Evolutionary conservation across 1,140 invertebrate genomes (phyloP).

Genomic region (Babylonia areolata): DNA sequence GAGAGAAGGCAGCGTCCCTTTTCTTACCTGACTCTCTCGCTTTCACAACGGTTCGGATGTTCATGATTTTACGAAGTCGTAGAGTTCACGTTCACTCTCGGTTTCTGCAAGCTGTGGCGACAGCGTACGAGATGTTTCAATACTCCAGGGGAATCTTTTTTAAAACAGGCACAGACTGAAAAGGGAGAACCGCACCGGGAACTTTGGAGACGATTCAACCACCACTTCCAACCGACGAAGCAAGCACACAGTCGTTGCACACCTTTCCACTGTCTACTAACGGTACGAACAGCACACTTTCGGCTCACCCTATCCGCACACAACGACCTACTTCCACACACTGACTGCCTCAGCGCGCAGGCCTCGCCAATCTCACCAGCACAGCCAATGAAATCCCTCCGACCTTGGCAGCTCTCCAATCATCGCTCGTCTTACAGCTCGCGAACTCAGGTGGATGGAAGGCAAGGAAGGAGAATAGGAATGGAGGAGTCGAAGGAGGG

Average conservation of each 20-base stretch:
- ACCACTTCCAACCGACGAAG: too few relatives aligned
- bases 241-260: too few relatives aligned
- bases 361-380: conserved; percentile 10
- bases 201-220: too few relatives aligned
- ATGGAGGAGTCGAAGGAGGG: background rate
- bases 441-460: conserved; percentile 15
- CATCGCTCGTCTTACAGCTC: conserved; percentile 14
- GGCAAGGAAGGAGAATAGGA: background rate
- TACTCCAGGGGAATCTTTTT: too few relatives aligned
- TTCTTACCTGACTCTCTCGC: background rate
- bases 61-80: background rate
- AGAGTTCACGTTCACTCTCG: too few relatives aligned
- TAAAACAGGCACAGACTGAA: too few relatives aligned
- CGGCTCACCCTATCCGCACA: background rate
- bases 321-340: background rate
- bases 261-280: background rate
- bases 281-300: background rate
- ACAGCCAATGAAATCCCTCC: conserved; percentile 24
- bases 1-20: background rate
- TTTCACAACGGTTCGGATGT: background rate
- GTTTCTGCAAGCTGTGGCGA: too few relatives aligned
- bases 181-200: too few relatives aligned
- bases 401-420: conserved; percentile 16
- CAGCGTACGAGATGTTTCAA: too few relatives aligned
- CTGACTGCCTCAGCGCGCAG: background rate